A percentile compares a stretch with the other conserved stretches of the same genome.
These are phyloP conservation scores for Lophura swinhoii DNA, from an alignment of 2,797 vertebrate species.

Conservation along the genomic window DNA sequence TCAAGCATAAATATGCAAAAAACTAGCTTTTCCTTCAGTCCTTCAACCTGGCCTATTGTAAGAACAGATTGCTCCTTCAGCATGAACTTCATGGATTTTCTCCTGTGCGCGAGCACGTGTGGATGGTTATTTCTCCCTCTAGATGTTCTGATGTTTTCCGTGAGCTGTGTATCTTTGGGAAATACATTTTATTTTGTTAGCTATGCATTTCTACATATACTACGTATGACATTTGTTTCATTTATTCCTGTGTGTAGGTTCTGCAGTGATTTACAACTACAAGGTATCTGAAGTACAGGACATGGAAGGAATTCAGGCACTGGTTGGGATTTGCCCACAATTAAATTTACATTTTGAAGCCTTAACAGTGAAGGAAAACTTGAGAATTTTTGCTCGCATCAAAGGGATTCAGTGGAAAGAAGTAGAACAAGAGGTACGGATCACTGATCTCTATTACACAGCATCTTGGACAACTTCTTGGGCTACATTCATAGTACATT, in stretches of 20 bases:
- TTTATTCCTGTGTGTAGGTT: slow-evolving; percentile 72
- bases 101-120: rapidly evolving
- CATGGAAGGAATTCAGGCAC: slow-evolving; percentile 80
- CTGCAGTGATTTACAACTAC: slow-evolving; percentile 84
- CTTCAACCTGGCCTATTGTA: background rate
- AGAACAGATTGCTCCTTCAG: background rate
- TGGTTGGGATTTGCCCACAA: slow-evolving; percentile 90
- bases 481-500: background rate
- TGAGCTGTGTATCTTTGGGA: background rate
- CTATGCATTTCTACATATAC: background rate
- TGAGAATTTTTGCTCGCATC: slow-evolving; percentile 88
- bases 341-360: slow-evolving; percentile 90
- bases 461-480: background rate
- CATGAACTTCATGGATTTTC: rapidly evolving
- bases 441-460: background rate
- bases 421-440: slow-evolving; percentile 84
- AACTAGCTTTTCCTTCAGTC: background rate
- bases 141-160: background rate
- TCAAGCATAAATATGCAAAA: background rate
- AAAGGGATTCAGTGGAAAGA: slow-evolving; percentile 85
- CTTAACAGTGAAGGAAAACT: slow-evolving; percentile 92
- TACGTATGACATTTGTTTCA: background rate
- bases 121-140: background rate
- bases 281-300: slow-evolving; percentile 80
- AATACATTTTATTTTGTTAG: rapidly evolving